Evolutionary conservation across 2,113 vertebrate genomes (phyloP).

Genomic region (Lasiurus borealis): DNA sequence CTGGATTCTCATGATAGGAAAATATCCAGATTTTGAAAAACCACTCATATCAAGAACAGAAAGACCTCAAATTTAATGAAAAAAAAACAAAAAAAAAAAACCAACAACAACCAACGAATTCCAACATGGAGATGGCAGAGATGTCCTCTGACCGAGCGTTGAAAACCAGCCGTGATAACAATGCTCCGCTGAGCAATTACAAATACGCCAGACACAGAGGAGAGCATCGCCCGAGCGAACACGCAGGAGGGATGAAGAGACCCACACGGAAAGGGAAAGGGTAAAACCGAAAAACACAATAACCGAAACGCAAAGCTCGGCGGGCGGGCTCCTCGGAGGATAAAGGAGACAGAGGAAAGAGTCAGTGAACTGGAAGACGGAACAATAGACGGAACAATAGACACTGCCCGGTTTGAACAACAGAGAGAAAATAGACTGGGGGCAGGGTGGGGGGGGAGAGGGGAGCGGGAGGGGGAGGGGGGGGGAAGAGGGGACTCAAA

Average conservation of each 20-base stretch:
- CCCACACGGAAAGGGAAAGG: constrained; percentile 2
- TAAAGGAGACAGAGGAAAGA: not conserved
- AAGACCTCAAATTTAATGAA: not conserved
- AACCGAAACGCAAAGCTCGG: not conserved
- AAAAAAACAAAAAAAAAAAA: not conserved
- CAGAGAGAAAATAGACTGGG: not conserved
- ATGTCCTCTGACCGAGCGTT: not conserved
- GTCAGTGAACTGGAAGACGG: not conserved
- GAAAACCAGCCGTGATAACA: not conserved
- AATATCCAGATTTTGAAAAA: not conserved
- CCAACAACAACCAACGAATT: not conserved
- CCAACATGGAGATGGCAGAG: not conserved
- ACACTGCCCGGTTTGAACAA: not conserved
- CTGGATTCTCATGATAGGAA: not conserved
- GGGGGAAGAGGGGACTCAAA: not conserved
- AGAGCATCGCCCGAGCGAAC: not conserved
- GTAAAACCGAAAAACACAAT: not conserved
- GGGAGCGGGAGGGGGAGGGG: too few relatives aligned
- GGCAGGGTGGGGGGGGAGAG: too few relatives aligned
- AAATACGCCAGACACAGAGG: not conserved
- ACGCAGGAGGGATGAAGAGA: not conserved
- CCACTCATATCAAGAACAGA: not conserved
- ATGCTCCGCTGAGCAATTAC: not conserved
- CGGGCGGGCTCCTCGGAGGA: not conserved
- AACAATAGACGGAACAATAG: not conserved